phyloP scores from a whole-genome alignment of 2,888 invertebrate genomes.

The Ecliptopera silaceata region DNA sequence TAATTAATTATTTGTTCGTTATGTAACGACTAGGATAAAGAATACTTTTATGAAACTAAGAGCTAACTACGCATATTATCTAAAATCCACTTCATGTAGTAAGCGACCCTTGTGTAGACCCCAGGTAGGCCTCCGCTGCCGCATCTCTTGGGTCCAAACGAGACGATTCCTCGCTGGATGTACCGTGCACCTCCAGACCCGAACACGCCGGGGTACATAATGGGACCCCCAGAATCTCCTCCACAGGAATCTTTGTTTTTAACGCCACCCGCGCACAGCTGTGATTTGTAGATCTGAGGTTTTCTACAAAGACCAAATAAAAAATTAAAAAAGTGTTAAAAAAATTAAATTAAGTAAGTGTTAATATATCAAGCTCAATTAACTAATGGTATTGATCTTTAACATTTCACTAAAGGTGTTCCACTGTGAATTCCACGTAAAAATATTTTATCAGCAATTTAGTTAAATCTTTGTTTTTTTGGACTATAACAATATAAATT shows the following conservation, averaged over 20 bases:
- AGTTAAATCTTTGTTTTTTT: too few relatives aligned
- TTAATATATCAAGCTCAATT: neutral
- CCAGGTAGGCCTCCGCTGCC: slow-evolving; percentile 80
- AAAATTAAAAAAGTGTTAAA: too few relatives aligned
- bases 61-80: slow-evolving; percentile 62
- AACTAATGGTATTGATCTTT: neutral
- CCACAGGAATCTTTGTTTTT: slow-evolving; percentile 84
- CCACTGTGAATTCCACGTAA: too few relatives aligned
- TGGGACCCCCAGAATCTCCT: slow-evolving; percentile 88
- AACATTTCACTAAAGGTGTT: too few relatives aligned
- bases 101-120: slow-evolving; percentile 82
- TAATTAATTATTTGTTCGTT: neutral
- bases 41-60: neutral
- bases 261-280: slow-evolving; percentile 81
- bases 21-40: neutral
- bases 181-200: slow-evolving; percentile 65
- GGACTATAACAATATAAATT: too few relatives aligned
- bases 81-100: slow-evolving; percentile 84
- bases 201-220: slow-evolving; percentile 66
- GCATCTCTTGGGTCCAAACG: slow-evolving; percentile 80
- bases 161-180: slow-evolving; percentile 84
- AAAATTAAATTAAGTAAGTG: neutral
- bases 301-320: slow-evolving; percentile 33
- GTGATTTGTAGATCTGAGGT: slow-evolving; percentile 64
- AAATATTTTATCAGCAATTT: too few relatives aligned